Evolutionary conservation across 2,888 invertebrate species (phyloP).

Genomic region (Thymelicus lineola): DNA sequence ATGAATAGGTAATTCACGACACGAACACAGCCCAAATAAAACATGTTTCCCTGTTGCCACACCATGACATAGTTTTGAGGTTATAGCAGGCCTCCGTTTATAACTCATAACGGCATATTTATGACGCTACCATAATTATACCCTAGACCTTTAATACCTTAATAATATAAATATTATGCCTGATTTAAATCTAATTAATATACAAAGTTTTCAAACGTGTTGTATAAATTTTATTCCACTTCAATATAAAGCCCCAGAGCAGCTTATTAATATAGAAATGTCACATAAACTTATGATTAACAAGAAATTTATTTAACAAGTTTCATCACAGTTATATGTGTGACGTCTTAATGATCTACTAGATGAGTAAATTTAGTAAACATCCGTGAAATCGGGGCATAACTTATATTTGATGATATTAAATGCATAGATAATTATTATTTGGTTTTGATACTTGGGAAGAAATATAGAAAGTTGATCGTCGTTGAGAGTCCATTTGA

Average conservation of each 20-base stretch:
- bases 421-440: not conserved
- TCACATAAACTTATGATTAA: constrained; percentile 33
- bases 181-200: constrained; percentile 36
- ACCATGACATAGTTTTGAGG: constrained; percentile 20
- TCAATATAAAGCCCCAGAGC: constrained; percentile 23
- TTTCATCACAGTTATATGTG: constrained; percentile 20
- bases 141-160: constrained; percentile 22
- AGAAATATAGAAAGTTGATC: no score
- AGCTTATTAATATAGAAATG: constrained; percentile 34
- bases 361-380: constrained; percentile 5
- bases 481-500: no score
- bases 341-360: constrained; percentile 18
- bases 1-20: not conserved
- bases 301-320: constrained; percentile 19
- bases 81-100: constrained; percentile 25
- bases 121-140: constrained; percentile 30
- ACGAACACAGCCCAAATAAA: constrained; percentile 21
- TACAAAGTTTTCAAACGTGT: constrained; percentile 21
- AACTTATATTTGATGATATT: constrained; percentile 1
- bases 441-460: not conserved
- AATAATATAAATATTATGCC: constrained; percentile 37
- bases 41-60: constrained; percentile 23
- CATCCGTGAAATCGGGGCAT: not conserved
- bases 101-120: constrained; percentile 30
- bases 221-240: constrained; percentile 27